phyloP scores from a whole-genome alignment of 1,140 invertebrate genomes.

The Physella acuta region DNA sequence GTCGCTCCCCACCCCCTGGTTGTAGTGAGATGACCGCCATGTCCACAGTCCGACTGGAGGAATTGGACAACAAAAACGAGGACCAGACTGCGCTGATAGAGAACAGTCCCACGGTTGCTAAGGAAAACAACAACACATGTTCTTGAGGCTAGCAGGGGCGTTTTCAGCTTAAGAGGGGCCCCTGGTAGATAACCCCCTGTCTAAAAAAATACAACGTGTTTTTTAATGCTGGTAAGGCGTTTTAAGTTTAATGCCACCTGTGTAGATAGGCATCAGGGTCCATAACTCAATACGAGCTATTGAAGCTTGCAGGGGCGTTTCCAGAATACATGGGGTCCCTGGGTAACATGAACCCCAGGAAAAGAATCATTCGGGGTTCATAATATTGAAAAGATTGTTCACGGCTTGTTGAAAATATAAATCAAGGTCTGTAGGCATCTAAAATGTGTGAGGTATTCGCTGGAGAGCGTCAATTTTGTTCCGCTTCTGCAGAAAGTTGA shows the following conservation, averaged over 20 bases:
- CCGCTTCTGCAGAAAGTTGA: too few species aligned
- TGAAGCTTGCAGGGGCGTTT: background rate
- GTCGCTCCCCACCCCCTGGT: background rate
- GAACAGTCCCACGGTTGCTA: background rate
- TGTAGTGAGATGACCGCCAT: constrained; percentile 19
- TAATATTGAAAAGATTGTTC: too few species aligned
- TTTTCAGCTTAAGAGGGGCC: background rate
- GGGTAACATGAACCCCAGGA: too few species aligned
- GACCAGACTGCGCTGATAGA: constrained; percentile 7
- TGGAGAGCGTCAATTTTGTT: too few species aligned
- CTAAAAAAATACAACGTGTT: too few species aligned
- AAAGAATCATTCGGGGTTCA: too few species aligned
- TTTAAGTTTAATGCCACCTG: background rate
- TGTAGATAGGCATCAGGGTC: background rate
- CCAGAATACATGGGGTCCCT: background rate
- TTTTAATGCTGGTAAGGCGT: background rate
- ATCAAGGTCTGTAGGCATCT: too few species aligned
- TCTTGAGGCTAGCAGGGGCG: background rate
- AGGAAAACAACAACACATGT: background rate
- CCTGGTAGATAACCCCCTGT: background rate
- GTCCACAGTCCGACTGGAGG: constrained; percentile 12
- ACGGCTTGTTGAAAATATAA: too few species aligned
- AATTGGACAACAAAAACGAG: background rate
- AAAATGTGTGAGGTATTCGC: too few species aligned
- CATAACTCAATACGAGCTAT: background rate